Evolutionary conservation across 2,888 invertebrate species (phyloP).

Genomic region (Maniola hyperantus): DNA sequence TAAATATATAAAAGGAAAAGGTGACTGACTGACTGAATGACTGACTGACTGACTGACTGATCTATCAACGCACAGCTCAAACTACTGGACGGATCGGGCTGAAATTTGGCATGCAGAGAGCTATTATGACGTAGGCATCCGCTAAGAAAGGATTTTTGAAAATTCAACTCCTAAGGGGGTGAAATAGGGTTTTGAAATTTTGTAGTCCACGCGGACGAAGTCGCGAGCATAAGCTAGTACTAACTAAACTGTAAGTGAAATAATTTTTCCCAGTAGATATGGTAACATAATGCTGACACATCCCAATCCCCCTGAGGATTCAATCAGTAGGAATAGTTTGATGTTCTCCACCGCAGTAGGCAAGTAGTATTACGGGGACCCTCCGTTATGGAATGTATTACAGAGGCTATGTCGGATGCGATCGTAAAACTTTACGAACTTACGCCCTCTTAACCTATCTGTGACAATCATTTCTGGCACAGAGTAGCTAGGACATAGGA

Average conservation of each 20-base stretch:
- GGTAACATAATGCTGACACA: constrained; percentile 20
- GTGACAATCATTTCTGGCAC: constrained; percentile 69
- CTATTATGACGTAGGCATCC: too few relatives aligned
- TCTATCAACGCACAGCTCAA: too few relatives aligned
- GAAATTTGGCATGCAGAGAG: too few relatives aligned
- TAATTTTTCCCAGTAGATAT: constrained; percentile 1
- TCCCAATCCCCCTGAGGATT: constrained; percentile 32
- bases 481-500: constrained; percentile 52
- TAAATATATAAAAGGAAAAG: too few relatives aligned
- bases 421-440: constrained; percentile 81
- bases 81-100: too few relatives aligned
- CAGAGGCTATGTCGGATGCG: constrained; percentile 65
- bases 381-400: constrained; percentile 47
- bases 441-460: constrained; percentile 73
- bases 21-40: too few relatives aligned
- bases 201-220: too few relatives aligned
- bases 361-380: constrained; percentile 41
- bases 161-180: too few relatives aligned
- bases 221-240: too few relatives aligned
- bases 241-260: not conserved
- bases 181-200: too few relatives aligned
- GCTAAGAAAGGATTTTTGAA: too few relatives aligned
- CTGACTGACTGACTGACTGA: too few relatives aligned
- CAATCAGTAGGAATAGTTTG: constrained; percentile 46
- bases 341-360: constrained; percentile 46